These are phyloP conservation scores for Drosophila paracracens DNA, from an alignment of 2,888 invertebrate species.

Conservation along the genomic window DNA sequence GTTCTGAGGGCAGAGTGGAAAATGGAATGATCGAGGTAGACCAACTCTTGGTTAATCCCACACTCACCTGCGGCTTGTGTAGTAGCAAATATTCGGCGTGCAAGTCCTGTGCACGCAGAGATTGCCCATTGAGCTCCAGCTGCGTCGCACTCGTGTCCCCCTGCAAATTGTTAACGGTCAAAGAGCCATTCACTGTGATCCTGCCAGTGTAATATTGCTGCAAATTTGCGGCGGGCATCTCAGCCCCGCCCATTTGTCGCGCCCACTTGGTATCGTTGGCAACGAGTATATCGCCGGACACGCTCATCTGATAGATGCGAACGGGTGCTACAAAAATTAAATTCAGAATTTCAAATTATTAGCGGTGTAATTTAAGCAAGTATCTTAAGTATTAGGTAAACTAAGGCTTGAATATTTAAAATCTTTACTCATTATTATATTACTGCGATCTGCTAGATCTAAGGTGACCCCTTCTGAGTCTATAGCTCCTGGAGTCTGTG, in stretches of 20 bases:
- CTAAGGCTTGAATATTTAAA: neutral
- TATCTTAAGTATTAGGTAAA: neutral
- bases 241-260: slow-evolving; percentile 19
- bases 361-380: neutral
- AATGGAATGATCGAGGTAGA: neutral
- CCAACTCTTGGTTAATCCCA: neutral
- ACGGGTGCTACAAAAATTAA: slow-evolving; percentile 74
- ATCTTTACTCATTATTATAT: neutral
- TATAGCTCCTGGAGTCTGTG: neutral
- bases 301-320: slow-evolving; percentile 70
- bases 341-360: neutral
- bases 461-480: neutral
- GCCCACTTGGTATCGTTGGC: slow-evolving; percentile 43
- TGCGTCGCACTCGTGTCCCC: slow-evolving; percentile 44
- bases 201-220: slow-evolving; percentile 80
- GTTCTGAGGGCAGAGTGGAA: slow-evolving; percentile 39
- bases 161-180: slow-evolving; percentile 70
- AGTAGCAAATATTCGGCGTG: slow-evolving; percentile 65
- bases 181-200: slow-evolving; percentile 75
- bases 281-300: slow-evolving; percentile 69
- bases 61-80: slow-evolving; percentile 70
- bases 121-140: slow-evolving; percentile 45
- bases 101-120: slow-evolving; percentile 48
- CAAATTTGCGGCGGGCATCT: slow-evolving; percentile 37
- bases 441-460: neutral